Evolutionary conservation across 1,140 invertebrate species (phyloP).

Genomic region (Rhagoletis zephyria): DNA sequence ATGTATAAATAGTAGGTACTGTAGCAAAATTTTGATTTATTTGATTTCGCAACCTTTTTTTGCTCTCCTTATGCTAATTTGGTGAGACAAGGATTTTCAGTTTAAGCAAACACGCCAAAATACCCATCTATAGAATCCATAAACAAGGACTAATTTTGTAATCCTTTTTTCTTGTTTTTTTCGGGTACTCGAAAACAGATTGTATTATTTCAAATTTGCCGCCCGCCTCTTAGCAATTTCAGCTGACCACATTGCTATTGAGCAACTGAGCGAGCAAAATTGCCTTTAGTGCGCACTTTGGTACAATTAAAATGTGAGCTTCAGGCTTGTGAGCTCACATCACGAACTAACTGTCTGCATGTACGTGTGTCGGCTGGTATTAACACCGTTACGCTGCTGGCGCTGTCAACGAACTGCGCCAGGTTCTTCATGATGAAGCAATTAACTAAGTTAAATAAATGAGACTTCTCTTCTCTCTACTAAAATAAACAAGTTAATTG

Average conservation of each 20-base stretch:
- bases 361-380: neutral
- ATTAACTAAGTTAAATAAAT: constrained; percentile 53
- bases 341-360: neutral
- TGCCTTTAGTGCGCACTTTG: constrained; percentile 25
- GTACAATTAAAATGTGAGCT: constrained; percentile 38
- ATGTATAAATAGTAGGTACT: no score
- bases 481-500: constrained; percentile 53
- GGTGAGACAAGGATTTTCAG: no score
- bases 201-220: constrained; percentile 27
- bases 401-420: constrained; percentile 49
- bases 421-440: constrained; percentile 51
- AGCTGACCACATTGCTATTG: constrained; percentile 35
- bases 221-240: constrained; percentile 12
- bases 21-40: constrained; percentile 32
- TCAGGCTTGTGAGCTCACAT: neutral
- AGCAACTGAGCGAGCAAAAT: constrained; percentile 24
- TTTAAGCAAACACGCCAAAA: no score
- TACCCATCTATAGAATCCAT: neutral
- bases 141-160: neutral
- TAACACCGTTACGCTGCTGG: constrained; percentile 12
- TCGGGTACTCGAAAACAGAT: neutral
- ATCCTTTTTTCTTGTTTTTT: constrained; percentile 18
- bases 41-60: neutral
- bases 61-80: neutral
- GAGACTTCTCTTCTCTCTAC: constrained; percentile 30